Evolutionary conservation across 2,113 vertebrate genomes (phyloP).

Genomic region (Sakesphorus luctuosus): DNA sequence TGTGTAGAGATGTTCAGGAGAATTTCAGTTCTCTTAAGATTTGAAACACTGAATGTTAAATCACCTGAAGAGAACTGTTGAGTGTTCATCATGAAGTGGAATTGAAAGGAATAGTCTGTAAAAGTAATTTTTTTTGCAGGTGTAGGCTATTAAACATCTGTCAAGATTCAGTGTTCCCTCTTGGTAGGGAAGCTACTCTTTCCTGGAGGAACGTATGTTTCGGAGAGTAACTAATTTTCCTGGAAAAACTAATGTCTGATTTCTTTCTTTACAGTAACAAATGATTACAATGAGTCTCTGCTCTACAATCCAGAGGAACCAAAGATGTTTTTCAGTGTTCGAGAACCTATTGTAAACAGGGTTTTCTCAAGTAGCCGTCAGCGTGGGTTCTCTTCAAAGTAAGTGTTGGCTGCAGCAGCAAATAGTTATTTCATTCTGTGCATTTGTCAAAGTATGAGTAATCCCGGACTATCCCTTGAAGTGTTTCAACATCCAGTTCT

Average conservation of each 20-base stretch:
- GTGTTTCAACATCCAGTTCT: neutral
- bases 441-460: neutral
- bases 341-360: constrained; percentile 94
- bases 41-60: neutral
- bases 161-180: neutral
- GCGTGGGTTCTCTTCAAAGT: constrained; percentile 93
- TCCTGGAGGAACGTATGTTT: neutral
- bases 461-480: neutral
- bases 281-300: constrained; percentile 90
- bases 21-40: neutral
- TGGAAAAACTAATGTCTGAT: neutral
- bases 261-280: constrained; percentile 82
- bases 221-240: neutral
- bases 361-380: constrained; percentile 92
- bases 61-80: neutral
- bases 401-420: constrained; percentile 53
- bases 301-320: constrained; percentile 90
- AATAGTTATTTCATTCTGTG: neutral
- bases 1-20: neutral
- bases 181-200: neutral
- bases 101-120: neutral
- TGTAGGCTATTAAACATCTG: neutral
- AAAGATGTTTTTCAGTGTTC: constrained; percentile 92
- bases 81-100: neutral
- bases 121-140: neutral